These are phyloP conservation scores for Drosophila nr. perissopoda DNA, from an alignment of 2,888 invertebrate species.

Conservation along the genomic window DNA sequence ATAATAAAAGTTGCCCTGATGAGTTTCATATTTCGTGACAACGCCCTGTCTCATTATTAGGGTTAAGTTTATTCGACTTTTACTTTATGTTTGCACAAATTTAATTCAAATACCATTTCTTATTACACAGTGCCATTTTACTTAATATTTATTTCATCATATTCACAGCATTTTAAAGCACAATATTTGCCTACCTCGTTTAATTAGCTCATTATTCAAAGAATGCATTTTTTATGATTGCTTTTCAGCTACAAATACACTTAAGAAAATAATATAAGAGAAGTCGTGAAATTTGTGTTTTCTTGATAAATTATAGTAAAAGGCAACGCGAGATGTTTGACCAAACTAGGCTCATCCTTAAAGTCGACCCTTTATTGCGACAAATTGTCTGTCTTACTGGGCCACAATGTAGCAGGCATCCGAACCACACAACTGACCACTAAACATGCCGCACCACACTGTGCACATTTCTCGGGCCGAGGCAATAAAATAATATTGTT, in stretches of 20 bases:
- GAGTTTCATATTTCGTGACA: conserved; percentile 6
- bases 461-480: conserved; percentile 12
- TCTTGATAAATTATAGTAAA: background rate
- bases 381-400: conserved; percentile 44
- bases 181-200: background rate
- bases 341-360: conserved; percentile 2
- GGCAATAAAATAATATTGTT: conserved; percentile 78
- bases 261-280: background rate
- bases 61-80: background rate
- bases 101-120: background rate
- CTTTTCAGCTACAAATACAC: background rate
- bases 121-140: background rate
- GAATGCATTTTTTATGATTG: background rate
- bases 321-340: background rate
- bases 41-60: background rate
- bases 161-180: background rate
- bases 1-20: background rate
- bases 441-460: conserved; percentile 23
- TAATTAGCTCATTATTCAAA: background rate
- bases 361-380: conserved; percentile 36
- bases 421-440: conserved; percentile 33
- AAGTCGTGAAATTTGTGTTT: background rate
- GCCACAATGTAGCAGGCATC: conserved; percentile 14
- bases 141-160: background rate
- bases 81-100: background rate